Percentiles rank a stretch among this genome's conserved stretches.
Conservation (phyloP, 53 echinoderm and acorn worm species). For the Henricia sp. region DNA sequence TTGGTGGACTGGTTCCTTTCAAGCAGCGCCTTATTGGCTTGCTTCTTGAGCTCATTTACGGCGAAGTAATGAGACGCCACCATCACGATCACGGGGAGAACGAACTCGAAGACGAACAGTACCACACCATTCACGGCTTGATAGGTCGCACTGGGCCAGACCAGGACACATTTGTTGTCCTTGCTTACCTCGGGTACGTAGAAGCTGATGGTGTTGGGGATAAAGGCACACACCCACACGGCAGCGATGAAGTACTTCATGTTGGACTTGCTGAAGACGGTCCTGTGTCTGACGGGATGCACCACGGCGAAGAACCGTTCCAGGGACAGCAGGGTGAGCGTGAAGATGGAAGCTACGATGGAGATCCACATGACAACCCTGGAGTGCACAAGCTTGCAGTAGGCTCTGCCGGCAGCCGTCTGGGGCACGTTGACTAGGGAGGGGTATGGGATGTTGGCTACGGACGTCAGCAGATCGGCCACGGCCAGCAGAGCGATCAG, state of each 20-base stretch:
- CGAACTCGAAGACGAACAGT: background rate
- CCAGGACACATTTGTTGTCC: background rate
- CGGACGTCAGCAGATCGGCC: too few relatives aligned
- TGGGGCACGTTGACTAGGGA: constrained; percentile 20
- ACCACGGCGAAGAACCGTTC: too few relatives aligned
- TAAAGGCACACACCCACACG: background rate
- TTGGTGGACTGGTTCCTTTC: background rate
- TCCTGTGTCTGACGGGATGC: too few relatives aligned
- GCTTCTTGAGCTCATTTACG: background rate
- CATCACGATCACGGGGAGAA: background rate
- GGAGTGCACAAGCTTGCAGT: constrained; percentile 63
- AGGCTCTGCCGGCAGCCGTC: constrained; percentile 34
- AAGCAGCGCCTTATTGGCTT: background rate
- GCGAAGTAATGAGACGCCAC: too few relatives aligned
- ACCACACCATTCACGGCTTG: background rate
- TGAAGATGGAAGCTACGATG: too few relatives aligned
- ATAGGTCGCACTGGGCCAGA: background rate
- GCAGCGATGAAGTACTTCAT: too few relatives aligned
- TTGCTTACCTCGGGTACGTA: background rate
- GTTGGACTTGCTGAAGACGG: too few relatives aligned
- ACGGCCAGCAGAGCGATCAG: too few relatives aligned
- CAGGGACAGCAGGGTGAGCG: too few relatives aligned
- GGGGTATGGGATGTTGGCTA: constrained; percentile 55
- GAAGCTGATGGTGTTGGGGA: background rate
- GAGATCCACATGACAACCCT: too few relatives aligned